Evolutionary conservation across 2,113 vertebrate genomes (phyloP).

Genomic region (Ceyx melanurus): DNA sequence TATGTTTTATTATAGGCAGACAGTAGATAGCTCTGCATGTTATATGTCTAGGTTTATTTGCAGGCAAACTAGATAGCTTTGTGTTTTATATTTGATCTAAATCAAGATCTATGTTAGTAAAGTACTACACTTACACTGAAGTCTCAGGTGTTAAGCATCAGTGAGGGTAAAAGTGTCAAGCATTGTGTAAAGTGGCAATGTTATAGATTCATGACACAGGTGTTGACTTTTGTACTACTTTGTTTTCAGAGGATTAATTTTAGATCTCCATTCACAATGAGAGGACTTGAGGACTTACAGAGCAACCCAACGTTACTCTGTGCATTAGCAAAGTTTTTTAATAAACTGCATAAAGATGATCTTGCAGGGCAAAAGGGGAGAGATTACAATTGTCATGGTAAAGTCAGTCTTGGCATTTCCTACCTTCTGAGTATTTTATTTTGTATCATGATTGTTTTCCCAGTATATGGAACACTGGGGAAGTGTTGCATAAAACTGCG

Average conservation of each 20-base stretch:
- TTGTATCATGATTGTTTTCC: slow-evolving; percentile 7
- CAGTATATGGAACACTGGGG: neutral
- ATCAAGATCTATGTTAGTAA: neutral
- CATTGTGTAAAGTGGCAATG: neutral
- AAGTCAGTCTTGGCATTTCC: neutral
- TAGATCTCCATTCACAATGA: neutral
- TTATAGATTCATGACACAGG: neutral
- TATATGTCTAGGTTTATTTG: neutral
- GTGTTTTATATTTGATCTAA: neutral
- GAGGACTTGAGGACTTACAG: neutral
- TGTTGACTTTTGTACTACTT: slow-evolving; percentile 30
- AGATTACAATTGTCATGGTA: neutral
- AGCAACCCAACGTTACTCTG: neutral
- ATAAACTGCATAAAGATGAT: neutral
- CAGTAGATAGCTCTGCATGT: neutral
- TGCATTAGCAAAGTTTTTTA: neutral
- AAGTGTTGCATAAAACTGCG: slow-evolving; percentile 22
- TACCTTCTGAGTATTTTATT: neutral
- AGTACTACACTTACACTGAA: neutral
- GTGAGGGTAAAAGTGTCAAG: neutral
- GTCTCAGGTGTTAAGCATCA: slow-evolving; percentile 6
- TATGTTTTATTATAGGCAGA: neutral
- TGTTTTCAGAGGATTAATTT: slow-evolving; percentile 46
- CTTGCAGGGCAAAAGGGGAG: neutral
- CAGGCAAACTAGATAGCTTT: neutral